Evolutionary conservation across 1,140 invertebrate species (phyloP).

Genomic region (Heliconius congener): DNA sequence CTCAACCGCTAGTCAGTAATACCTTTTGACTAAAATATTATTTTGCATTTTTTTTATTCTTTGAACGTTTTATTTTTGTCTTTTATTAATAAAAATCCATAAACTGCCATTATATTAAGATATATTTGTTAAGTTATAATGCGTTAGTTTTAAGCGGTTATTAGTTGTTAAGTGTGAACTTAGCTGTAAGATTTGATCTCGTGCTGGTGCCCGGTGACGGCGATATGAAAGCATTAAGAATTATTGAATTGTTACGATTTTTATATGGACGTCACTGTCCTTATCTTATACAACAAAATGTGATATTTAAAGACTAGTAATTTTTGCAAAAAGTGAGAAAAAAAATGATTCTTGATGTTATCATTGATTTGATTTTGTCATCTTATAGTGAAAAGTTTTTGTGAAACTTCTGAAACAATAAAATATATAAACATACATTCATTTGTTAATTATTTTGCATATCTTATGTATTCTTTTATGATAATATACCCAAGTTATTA

Average conservation of each 20-base stretch:
- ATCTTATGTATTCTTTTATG: no score
- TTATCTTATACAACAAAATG: conserved; percentile 72
- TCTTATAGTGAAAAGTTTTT: conserved; percentile 75
- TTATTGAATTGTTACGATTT: conserved; percentile 78
- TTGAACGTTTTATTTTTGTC: conserved; percentile 52
- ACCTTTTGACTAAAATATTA: conserved; percentile 50
- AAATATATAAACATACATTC: conserved; percentile 49
- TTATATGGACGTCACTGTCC: conserved; percentile 79
- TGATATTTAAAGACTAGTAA: conserved; percentile 80
- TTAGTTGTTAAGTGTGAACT: conserved; percentile 68
- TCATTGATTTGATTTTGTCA: conserved; percentile 79
- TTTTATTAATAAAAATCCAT: conserved; percentile 47
- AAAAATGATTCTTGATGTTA: conserved; percentile 81
- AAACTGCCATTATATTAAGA: conserved; percentile 76
- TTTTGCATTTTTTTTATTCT: conserved; percentile 56
- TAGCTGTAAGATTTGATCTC: conserved; percentile 76
- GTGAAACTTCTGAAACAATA: conserved; percentile 80
- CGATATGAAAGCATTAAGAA: conserved; percentile 80
- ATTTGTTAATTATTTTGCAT: neutral
- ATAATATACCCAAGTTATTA: no score
- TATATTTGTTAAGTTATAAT: conserved; percentile 70
- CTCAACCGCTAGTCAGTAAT: conserved; percentile 53
- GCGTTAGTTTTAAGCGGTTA: conserved; percentile 72
- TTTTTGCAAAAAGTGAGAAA: conserved; percentile 64
- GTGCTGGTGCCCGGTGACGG: conserved; percentile 69